These are phyloP conservation scores for Thinocorus orbignyianus DNA, from an alignment of 2,113 vertebrate species.

Conservation along the genomic window DNA sequence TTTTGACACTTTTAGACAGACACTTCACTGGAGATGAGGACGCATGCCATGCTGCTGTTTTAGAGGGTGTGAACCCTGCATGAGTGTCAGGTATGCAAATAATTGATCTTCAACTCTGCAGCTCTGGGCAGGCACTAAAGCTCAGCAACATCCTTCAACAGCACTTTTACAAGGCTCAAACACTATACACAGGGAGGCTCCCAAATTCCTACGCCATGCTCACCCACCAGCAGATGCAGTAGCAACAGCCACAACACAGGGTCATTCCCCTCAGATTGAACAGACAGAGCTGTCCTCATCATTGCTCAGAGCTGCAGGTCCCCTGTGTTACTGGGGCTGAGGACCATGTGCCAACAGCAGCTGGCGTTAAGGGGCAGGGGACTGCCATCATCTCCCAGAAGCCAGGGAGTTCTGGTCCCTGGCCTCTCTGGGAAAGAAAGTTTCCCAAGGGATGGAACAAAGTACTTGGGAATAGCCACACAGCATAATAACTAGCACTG, in stretches of 20 bases:
- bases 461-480: background rate
- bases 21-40: background rate
- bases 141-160: background rate
- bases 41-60: fast-evolving
- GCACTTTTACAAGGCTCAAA: background rate
- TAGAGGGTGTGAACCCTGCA: background rate
- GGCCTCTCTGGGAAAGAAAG: background rate
- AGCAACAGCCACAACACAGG: background rate
- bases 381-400: background rate
- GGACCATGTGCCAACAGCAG: background rate
- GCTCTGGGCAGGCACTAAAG: background rate
- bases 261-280: background rate
- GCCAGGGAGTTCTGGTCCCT: background rate
- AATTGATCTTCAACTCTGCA: background rate
- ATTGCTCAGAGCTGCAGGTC: background rate
- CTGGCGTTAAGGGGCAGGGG: background rate
- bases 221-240: background rate
- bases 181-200: background rate
- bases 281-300: background rate
- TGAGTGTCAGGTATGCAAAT: background rate
- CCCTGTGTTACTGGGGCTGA: background rate
- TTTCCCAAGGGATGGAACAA: background rate
- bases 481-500: background rate
- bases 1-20: background rate
- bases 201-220: background rate